phyloP scores from a whole-genome alignment of 2,797 vertebrate genomes.

The Valencia hispanica region DNA sequence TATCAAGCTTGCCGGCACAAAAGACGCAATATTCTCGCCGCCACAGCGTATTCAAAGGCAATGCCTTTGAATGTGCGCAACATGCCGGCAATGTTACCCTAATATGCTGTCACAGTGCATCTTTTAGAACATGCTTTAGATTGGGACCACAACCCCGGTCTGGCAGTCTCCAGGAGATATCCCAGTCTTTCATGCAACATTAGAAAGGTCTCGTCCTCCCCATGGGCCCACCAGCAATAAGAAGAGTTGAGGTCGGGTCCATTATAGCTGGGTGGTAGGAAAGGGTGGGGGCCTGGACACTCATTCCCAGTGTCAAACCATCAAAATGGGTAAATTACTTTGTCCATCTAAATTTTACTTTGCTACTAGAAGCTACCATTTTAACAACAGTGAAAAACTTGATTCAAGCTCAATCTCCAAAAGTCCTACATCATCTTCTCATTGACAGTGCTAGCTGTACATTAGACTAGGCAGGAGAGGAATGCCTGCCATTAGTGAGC shows the following conservation, averaged over 20 bases:
- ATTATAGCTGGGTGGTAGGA: background rate
- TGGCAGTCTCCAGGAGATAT: background rate
- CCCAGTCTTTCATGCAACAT: background rate
- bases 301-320: background rate
- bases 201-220: background rate
- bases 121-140: too few relatives aligned
- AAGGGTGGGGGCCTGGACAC: background rate
- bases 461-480: slow-evolving; percentile 43
- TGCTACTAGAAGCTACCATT: background rate
- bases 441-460: slow-evolving; percentile 39
- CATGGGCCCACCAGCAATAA: background rate
- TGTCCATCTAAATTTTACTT: background rate
- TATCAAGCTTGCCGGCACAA: too few relatives aligned
- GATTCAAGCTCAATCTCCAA: slow-evolving; percentile 23
- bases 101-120: too few relatives aligned
- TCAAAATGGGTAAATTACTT: too few relatives aligned
- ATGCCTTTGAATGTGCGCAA: too few relatives aligned
- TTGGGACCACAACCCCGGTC: background rate
- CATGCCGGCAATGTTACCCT: too few relatives aligned
- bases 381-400: background rate
- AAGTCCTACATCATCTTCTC: slow-evolving; percentile 35
- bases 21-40: too few relatives aligned
- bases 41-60: too few relatives aligned
- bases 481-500: slow-evolving; percentile 47
- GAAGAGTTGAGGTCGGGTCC: background rate